These are phyloP conservation scores for Drosophila tsacasi DNA, from an alignment of 1,140 invertebrate genomes.

Conservation along the genomic window DNA sequence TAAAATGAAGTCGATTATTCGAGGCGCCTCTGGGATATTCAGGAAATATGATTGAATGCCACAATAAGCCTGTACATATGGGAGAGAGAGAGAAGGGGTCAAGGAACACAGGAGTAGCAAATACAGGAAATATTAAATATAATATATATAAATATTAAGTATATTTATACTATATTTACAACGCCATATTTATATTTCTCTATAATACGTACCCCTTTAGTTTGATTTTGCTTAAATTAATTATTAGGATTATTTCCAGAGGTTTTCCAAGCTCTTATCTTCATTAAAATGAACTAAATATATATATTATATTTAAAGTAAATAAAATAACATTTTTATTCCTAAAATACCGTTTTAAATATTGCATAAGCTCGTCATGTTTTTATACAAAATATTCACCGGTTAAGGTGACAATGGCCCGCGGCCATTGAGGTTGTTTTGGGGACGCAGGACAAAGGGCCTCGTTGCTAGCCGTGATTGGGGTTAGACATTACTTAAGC, in stretches of 20 bases:
- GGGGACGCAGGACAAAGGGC: constrained; percentile 30
- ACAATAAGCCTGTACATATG: constrained; percentile 21
- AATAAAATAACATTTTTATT: neutral
- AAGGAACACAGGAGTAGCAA: neutral
- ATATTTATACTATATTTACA: too few relatives aligned
- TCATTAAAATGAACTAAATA: too few relatives aligned
- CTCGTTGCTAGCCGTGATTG: constrained; percentile 56
- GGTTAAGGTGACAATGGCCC: constrained; percentile 51
- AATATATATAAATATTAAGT: too few relatives aligned
- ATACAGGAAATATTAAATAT: neutral
- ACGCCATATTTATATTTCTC: too few relatives aligned
- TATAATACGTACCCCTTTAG: too few relatives aligned
- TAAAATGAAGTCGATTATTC: constrained; percentile 82
- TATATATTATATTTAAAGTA: neutral
- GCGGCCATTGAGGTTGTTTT: constrained; percentile 33
- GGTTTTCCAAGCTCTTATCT: too few relatives aligned
- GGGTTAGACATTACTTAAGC: constrained; percentile 71
- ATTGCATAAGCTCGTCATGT: neutral
- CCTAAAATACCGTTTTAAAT: neutral
- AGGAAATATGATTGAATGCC: constrained; percentile 63
- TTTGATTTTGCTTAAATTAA: too few relatives aligned
- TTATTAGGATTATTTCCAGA: too few relatives aligned
- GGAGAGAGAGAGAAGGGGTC: neutral
- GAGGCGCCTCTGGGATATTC: constrained; percentile 56
- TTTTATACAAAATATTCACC: constrained; percentile 10